Evolutionary conservation across 2,888 invertebrate genomes (phyloP).

Genomic region (Lypha dubia): DNA sequence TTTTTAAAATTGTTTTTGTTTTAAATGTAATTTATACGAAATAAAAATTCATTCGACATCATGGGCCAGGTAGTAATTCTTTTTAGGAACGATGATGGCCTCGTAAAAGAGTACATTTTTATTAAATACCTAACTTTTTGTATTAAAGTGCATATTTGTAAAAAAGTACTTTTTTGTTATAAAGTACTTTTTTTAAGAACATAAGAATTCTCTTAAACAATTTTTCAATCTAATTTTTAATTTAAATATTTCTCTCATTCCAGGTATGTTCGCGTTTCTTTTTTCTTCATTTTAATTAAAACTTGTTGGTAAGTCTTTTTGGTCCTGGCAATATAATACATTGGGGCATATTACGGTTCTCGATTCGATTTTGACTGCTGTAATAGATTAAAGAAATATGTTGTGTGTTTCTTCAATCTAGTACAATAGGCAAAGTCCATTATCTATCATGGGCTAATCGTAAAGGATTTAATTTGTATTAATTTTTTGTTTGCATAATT

Average conservation of each 20-base stretch:
- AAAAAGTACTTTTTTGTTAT: background rate
- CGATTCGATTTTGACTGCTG: too few relatives aligned
- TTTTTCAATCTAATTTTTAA: constrained; percentile 5
- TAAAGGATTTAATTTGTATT: constrained; percentile 28
- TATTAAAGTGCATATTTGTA: background rate
- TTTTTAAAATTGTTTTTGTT: too few relatives aligned
- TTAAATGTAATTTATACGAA: too few relatives aligned
- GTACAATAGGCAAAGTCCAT: too few relatives aligned
- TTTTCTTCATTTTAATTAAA: background rate
- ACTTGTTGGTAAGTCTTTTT: constrained; percentile 41
- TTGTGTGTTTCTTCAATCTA: too few relatives aligned
- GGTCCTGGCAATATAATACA: background rate
- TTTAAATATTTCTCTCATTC: constrained; percentile 12
- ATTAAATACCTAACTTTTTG: background rate
- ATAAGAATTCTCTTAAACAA: too few relatives aligned
- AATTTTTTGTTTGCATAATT: constrained; percentile 51
- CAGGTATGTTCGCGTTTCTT: constrained; percentile 6
- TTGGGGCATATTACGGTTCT: too few relatives aligned
- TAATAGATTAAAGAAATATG: too few relatives aligned
- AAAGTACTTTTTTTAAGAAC: background rate
- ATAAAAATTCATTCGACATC: too few relatives aligned
- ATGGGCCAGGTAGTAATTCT: too few relatives aligned
- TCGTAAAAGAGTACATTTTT: background rate
- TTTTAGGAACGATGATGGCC: too few relatives aligned
- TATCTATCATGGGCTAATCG: constrained; percentile 1